Evolutionary conservation across 2,888 invertebrate species (phyloP).

Genomic region (Noctua pronuba): DNA sequence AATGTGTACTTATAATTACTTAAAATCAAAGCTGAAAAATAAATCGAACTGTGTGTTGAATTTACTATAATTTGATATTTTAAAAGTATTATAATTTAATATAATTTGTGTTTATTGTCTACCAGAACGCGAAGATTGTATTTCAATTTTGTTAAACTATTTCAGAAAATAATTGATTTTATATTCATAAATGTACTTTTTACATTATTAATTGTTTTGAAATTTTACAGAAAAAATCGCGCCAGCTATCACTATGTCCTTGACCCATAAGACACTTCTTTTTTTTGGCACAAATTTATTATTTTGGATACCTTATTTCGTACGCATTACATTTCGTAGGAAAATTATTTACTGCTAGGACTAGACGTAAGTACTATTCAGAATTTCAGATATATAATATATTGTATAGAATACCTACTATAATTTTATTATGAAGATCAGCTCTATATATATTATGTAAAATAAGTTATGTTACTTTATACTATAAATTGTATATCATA

Average conservation of each 20-base stretch:
- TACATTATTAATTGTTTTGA: background rate
- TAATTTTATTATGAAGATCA: conserved; percentile 1
- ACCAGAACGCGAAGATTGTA: background rate
- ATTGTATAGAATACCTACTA: conserved; percentile 21
- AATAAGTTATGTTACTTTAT: conserved; percentile 16
- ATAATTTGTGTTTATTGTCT: no score
- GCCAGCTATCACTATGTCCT: conserved; percentile 32
- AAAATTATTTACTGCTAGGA: conserved; percentile 58
- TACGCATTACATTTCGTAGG: conserved; percentile 62
- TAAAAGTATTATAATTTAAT: background rate
- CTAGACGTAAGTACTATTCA: conserved; percentile 50
- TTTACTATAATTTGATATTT: background rate
- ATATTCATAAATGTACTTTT: background rate
- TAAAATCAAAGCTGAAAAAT: conserved; percentile 1
- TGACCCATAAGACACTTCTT: conserved; percentile 25
- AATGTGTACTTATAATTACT: conserved; percentile 31
- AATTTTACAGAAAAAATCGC: conserved; percentile 14
- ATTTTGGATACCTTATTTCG: conserved; percentile 61
- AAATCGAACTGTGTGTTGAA: background rate
- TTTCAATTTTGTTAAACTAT: background rate
- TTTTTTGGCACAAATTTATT: conserved; percentile 57
- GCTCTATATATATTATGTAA: background rate
- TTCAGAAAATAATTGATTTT: background rate
- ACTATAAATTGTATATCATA: background rate
- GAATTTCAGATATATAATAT: conserved; percentile 29